A percentile compares a stretch with the other conserved stretches of the same genome.
Conservation (phyloP, 2,113 vertebrate genomes). For the mouse (Mus musculus) region GRCm39 chr16:47692501-47693000, state of each 20-base stretch:
- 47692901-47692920: neutral
- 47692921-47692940: slow-evolving; percentile 20
- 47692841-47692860: neutral
- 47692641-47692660: neutral
- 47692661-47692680: slow-evolving; percentile 22
- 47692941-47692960: neutral
- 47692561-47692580: slow-evolving; percentile 38
- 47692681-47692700: neutral
- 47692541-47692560: slow-evolving; percentile 49
- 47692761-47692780: slow-evolving; percentile 15
- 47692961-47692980: no score
- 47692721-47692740: slow-evolving; percentile 5
- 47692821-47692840: neutral
- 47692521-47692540: slow-evolving; percentile 15
- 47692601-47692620: neutral
- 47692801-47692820: neutral
- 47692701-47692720: slow-evolving; percentile 30
- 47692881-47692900: neutral
- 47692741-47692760: slow-evolving; percentile 56
- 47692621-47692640: neutral
- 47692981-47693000: no score
- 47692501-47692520: slow-evolving; percentile 57
- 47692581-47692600: slow-evolving; percentile 34
- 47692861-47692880: neutral
- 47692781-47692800: slow-evolving; percentile 23